Evolutionary conservation across 2,888 invertebrate genomes (phyloP), one percentile per base, ranked within the genome.

Genomic region (Pteria penguin): DNA sequence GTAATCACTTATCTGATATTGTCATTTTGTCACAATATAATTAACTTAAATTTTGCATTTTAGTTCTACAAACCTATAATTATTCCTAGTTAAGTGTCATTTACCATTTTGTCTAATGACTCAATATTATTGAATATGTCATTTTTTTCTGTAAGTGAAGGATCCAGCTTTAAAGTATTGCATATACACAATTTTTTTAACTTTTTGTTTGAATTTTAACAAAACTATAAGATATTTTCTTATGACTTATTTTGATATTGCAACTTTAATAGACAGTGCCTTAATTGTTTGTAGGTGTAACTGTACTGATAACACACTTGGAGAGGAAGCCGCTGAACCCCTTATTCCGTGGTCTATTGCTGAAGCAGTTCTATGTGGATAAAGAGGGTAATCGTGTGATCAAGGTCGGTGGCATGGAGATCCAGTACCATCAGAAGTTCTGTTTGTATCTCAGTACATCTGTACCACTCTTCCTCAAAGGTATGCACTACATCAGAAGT

Each of bases 281-380:
- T 54, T 55, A 2, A 29, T 61, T 52, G 22, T 71, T 76, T 4
- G n/a, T 79, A 91, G 91, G 91, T 75, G 83, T 89, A 54, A 87
- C 90, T 5, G 82, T 91, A 4, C 75, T 91, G 66, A 86, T 91
- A 58, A 91, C 90, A 2, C 89, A 91, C 78, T 76, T 91, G n/a
- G 91, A 91, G 75, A 72, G 89, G 62, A 87, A 88, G 61, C 88
- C 89, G 0, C 81, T 91, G 32, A 87, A 88, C 54, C 86, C 86
- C 0, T 69, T 88, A 76, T 89, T 90, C 79, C 79, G 85, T 22
- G 87, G 86, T 18, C 77, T 91, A 55, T 80, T 91, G 55, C 78
- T 86, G 69, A 89, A 88, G 75, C 88, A 90, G 78, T 89, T 87
- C 76, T 86, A 83, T 62, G 86, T 88, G 31, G 88, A 88, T 76